Evolutionary conservation across 2,797 vertebrate genomes (phyloP), one percentile per base, ranked within the genome.

Genomic region (Anabacerthia variegaticeps): DNA sequence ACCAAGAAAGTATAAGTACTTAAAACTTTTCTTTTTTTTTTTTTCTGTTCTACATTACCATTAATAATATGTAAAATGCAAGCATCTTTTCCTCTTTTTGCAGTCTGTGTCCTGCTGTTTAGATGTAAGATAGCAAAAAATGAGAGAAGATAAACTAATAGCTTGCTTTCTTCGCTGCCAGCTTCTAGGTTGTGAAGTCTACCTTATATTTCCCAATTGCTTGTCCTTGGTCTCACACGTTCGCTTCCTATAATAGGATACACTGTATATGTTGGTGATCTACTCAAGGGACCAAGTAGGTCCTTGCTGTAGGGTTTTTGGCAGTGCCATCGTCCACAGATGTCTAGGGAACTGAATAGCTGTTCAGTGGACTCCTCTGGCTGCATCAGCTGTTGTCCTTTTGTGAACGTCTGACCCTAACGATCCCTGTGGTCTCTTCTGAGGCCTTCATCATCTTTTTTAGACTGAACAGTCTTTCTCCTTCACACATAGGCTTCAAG

Each of bases 401-500:
- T 59, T 74, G 8, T 32, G 14, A 62, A 5, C 0, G 7, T 54
- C 69, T 86, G 54, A 61, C 28, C n/a, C n/a, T 37, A 12, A 30
- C 11, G 6, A 46, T 0, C 0, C 10, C 11, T 3, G 0, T 30
- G 28, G 17, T 74, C 13, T 81, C 67, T 62, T 58, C 39, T 74
- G 22, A 34, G 36, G 71, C 27, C 20, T 86, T 19, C 41, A 6
- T 3, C 41, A 13, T 13, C 21, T 77, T 80, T 93, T 59, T 5
- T 62, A 51, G 36, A 51, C 32, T 32, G 7, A 58, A 55, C 15
- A 43, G 16, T 68, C 27, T 66, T 59, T 52, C 56, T 85, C 21
- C 32, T 75, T 86, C 41, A 30, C 10, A 5, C 8, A 6, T 11
- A 66, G 39, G 23, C 46, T 82, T 93, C 23, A 21, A 32, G 10